These are phyloP conservation scores for Venustoraphidia nigricollis DNA, from an alignment of 2,888 invertebrate genomes.

Conservation along the genomic window DNA sequence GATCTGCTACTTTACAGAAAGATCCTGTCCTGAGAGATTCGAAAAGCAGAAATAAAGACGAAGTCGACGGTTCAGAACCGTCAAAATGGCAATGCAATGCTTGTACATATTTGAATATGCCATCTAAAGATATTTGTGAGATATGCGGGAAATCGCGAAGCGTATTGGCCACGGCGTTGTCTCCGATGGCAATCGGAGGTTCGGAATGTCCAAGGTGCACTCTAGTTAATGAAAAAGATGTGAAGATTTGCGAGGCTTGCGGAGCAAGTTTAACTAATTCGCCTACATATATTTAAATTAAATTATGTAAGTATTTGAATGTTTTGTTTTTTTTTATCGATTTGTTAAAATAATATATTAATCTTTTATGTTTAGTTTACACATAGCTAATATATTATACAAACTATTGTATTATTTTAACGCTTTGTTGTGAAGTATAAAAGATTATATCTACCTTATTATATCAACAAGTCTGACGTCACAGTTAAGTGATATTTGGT, in stretches of 20 bases:
- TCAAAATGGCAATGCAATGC: constrained; percentile 51
- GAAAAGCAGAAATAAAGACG: constrained; percentile 6
- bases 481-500: no score
- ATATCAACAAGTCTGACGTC: no score
- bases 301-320: constrained; percentile 7
- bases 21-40: constrained; percentile 9
- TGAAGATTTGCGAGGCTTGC: constrained; percentile 51
- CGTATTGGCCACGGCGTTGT: constrained; percentile 34
- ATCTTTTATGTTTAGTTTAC: no score
- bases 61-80: constrained; percentile 9
- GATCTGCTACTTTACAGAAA: constrained; percentile 8
- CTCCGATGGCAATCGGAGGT: constrained; percentile 55
- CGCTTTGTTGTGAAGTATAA: no score
- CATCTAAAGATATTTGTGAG: constrained; percentile 43
- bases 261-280: constrained; percentile 51
- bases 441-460: no score
- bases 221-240: constrained; percentile 52
- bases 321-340: constrained; percentile 3
- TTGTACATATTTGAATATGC: constrained; percentile 53
- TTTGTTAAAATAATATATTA: no score
- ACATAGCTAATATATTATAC: no score
- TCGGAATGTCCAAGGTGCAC: constrained; percentile 62
- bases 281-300: constrained; percentile 52
- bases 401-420: no score
- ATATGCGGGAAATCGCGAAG: constrained; percentile 52